Evolutionary conservation across 2,797 vertebrate genomes (phyloP).

Genomic region (Holocentrus rufus): DNA sequence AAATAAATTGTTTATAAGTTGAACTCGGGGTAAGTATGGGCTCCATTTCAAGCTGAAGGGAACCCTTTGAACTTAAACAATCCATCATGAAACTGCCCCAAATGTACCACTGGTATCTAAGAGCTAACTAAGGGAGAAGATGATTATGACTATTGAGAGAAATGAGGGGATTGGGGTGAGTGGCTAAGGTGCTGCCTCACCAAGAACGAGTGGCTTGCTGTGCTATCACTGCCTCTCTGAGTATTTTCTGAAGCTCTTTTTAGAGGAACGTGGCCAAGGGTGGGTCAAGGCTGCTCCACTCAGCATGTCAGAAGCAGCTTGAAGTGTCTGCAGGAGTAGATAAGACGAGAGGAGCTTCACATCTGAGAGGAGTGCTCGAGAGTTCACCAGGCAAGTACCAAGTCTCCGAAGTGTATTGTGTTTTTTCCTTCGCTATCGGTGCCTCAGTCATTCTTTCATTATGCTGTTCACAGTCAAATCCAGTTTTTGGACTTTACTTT

Average conservation of each 20-base stretch:
- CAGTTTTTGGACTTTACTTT: neutral
- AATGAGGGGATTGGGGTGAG: conserved; percentile 14
- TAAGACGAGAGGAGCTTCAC: conserved; percentile 57
- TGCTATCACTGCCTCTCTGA: conserved; percentile 36
- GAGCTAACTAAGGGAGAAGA: conserved; percentile 21
- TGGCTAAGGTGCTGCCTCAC: conserved; percentile 20
- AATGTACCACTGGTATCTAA: neutral
- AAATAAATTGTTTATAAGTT: neutral
- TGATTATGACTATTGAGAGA: conserved; percentile 11
- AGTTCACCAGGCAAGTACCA: conserved; percentile 9
- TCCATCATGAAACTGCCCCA: conserved; percentile 8
- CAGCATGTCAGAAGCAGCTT: conserved; percentile 41
- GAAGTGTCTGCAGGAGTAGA: conserved; percentile 52
- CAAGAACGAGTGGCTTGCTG: conserved; percentile 27
- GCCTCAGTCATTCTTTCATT: neutral
- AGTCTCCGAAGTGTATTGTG: conserved; percentile 1
- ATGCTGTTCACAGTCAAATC: neutral
- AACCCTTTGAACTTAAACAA: conserved; percentile 9
- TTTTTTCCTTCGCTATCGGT: neutral
- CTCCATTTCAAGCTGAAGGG: neutral
- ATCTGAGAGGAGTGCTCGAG: conserved; percentile 9
- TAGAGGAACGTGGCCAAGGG: conserved; percentile 18
- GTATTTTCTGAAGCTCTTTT: conserved; percentile 33
- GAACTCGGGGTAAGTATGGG: neutral
- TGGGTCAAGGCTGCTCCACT: conserved; percentile 39